Evolutionary conservation across 2,888 invertebrate species (phyloP).

Genomic region (Coremacera marginata): DNA sequence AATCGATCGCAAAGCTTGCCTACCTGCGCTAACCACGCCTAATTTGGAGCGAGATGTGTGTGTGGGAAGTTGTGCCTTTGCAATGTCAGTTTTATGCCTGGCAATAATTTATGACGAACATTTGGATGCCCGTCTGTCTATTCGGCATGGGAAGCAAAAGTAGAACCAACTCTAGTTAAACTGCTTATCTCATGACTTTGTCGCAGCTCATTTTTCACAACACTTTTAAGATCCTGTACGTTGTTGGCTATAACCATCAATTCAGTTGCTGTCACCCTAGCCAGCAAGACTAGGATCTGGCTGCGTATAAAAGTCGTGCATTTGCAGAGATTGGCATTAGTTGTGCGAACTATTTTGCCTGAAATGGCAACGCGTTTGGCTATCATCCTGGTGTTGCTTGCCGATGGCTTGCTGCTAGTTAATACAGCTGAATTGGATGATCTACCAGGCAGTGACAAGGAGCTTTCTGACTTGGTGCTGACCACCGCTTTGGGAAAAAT

Average conservation of each 20-base stretch:
- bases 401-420: conserved; percentile 26
- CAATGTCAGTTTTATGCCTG: conserved; percentile 27
- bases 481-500: conserved; percentile 67
- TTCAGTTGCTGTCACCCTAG: neutral
- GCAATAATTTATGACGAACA: conserved; percentile 56
- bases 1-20: conserved; percentile 4
- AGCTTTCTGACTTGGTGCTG: conserved; percentile 64
- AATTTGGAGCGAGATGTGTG: conserved; percentile 58
- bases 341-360: conserved; percentile 38
- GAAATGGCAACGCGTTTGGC: conserved; percentile 42
- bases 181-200: neutral
- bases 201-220: neutral
- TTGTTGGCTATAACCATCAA: conserved; percentile 2
- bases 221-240: neutral
- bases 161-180: neutral
- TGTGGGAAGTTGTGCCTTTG: conserved; percentile 60
- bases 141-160: conserved; percentile 56
- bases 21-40: conserved; percentile 35
- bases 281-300: neutral
- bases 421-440: conserved; percentile 40
- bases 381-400: conserved; percentile 22
- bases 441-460: conserved; percentile 60
- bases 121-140: conserved; percentile 37
- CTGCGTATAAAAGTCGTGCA: conserved; percentile 47
- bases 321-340: conserved; percentile 35